Conservation (phyloP, 1,140 invertebrate genomes). For the Diorhabda sublineata region DNA sequence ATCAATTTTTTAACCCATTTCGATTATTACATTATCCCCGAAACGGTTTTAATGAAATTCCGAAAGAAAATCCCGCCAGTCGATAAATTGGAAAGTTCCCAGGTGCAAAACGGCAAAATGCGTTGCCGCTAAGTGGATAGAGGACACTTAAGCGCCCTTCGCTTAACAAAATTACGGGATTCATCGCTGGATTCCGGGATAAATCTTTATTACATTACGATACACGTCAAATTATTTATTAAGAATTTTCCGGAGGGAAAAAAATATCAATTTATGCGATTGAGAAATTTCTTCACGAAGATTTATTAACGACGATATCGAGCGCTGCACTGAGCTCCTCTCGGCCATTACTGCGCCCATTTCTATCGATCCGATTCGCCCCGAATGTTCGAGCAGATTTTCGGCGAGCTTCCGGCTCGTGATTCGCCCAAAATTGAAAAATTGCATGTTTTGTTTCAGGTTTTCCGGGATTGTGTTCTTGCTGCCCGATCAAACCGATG, state of each 20-base stretch:
- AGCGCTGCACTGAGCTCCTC: too few relatives aligned
- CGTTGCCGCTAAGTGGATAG: conserved; percentile 28
- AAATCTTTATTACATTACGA: conserved; percentile 18
- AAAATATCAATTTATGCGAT: too few relatives aligned
- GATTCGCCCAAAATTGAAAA: background rate
- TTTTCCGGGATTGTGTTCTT: conserved; percentile 70
- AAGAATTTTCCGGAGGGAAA: background rate
- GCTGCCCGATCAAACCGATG: conserved; percentile 66
- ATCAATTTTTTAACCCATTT: background rate
- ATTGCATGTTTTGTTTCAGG: conserved; percentile 46
- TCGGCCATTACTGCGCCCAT: too few relatives aligned
- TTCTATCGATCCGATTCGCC: too few relatives aligned
- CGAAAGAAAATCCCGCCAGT: background rate
- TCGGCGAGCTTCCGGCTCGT: too few relatives aligned
- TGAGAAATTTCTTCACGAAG: too few relatives aligned
- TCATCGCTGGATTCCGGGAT: conserved; percentile 19
- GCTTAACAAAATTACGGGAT: conserved; percentile 18
- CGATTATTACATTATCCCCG: background rate
- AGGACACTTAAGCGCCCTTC: conserved; percentile 17
- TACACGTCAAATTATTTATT: background rate
- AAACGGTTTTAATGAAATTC: conserved; percentile 1
- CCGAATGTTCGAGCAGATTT: too few relatives aligned
- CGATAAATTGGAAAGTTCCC: conserved; percentile 28
- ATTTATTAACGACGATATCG: too few relatives aligned
- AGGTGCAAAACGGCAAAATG: conserved; percentile 34